Conservation (phyloP, 2,113 vertebrate genomes). For the Dicaeum eximium region DNA sequence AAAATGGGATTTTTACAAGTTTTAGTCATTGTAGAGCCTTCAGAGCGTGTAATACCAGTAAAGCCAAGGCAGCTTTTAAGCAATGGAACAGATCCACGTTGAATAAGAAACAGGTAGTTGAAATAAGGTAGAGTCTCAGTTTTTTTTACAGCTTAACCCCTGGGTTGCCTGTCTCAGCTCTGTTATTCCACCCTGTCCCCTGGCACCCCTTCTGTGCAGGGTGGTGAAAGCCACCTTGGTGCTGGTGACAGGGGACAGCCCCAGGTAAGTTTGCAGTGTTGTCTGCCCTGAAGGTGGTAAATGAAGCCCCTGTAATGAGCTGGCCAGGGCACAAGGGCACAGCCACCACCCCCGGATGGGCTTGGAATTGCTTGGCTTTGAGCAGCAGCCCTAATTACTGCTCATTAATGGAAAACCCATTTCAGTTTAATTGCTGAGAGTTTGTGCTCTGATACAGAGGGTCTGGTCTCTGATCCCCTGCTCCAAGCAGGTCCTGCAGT, state of each 20-base stretch:
- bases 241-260: not conserved
- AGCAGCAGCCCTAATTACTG: not conserved
- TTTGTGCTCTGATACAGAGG: not conserved
- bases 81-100: not conserved
- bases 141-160: not conserved
- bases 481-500: not conserved
- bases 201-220: not conserved
- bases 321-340: not conserved
- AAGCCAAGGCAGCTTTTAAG: not conserved
- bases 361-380: not conserved
- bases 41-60: accelerated
- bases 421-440: not conserved
- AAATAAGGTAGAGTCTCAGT: not conserved
- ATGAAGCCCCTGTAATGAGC: not conserved
- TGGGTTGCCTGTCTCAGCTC: not conserved
- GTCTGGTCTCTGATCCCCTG: not conserved
- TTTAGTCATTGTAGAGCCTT: not conserved
- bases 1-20: not conserved
- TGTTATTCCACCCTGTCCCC: not conserved
- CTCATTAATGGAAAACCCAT: not conserved
- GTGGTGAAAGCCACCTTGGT: not conserved
- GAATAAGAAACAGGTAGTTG: not conserved
- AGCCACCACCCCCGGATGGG: not conserved
- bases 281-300: not conserved
- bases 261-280: not conserved